Evolutionary conservation across 1,140 invertebrate genomes (phyloP).

Genomic region (Chrysomallon squamiferum): DNA sequence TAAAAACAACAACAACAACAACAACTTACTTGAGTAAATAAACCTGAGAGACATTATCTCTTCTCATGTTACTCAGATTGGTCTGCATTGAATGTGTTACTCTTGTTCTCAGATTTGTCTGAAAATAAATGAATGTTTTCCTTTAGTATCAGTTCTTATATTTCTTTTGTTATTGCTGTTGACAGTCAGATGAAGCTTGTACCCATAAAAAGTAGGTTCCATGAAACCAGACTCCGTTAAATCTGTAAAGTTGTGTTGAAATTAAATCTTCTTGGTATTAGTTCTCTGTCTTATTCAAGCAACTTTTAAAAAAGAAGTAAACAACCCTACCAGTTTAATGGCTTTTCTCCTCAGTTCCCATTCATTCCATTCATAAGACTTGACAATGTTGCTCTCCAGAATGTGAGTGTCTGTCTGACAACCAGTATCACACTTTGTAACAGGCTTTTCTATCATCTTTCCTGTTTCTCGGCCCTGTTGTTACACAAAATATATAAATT

Average conservation of each 20-base stretch:
- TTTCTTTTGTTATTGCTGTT: too few relatives aligned
- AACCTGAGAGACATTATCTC: slow-evolving; percentile 62
- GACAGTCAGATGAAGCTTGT: too few relatives aligned
- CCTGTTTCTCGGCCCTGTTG: slow-evolving; percentile 54
- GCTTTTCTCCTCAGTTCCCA: slow-evolving; percentile 78
- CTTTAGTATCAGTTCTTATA: too few relatives aligned
- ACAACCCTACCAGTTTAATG: slow-evolving; percentile 70
- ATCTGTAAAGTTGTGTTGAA: background rate
- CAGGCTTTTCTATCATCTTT: slow-evolving; percentile 62
- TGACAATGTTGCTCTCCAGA: slow-evolving; percentile 70
- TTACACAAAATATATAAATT: slow-evolving; percentile 5
- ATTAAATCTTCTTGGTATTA: background rate
- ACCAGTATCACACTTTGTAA: slow-evolving; percentile 67
- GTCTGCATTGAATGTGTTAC: slow-evolving; percentile 63
- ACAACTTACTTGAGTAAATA: slow-evolving; percentile 63
- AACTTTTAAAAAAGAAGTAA: background rate
- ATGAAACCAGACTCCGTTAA: too few relatives aligned
- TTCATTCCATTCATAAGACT: slow-evolving; percentile 76
- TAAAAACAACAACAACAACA: too few relatives aligned
- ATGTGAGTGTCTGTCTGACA: slow-evolving; percentile 78
- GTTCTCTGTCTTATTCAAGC: background rate
- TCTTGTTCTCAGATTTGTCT: slow-evolving; percentile 62
- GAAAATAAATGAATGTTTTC: slow-evolving; percentile 22
- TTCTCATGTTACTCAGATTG: slow-evolving; percentile 61
- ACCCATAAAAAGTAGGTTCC: too few relatives aligned